phyloP scores from a whole-genome alignment of 2,797 vertebrate genomes.

The Furcifer pardalis region DNA sequence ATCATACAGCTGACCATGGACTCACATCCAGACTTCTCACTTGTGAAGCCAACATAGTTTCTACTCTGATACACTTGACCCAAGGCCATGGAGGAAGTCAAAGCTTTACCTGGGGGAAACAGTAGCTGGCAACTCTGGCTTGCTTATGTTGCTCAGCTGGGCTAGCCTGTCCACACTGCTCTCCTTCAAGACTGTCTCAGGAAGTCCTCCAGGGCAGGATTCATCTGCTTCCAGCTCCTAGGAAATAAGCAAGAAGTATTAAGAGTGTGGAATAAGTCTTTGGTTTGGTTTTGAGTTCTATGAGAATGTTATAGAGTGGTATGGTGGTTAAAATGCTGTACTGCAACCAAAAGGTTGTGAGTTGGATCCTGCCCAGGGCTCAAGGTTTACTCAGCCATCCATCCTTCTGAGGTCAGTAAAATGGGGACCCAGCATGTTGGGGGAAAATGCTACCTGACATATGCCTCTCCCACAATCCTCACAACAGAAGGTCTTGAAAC shows the following conservation, averaged over 20 bases:
- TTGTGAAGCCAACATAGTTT: not conserved
- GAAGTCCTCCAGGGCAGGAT: not conserved
- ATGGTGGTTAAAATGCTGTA: no score
- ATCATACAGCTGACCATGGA: not conserved
- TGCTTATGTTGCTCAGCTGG: conserved; percentile 56
- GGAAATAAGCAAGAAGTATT: conserved; percentile 10
- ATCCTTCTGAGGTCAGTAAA: no score
- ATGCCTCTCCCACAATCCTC: not conserved
- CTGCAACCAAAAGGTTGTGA: no score
- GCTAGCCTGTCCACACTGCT: conserved; percentile 56
- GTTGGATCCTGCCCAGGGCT: no score
- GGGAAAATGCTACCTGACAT: no score
- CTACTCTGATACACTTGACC: not conserved
- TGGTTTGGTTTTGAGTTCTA: not conserved
- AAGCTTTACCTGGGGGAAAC: conserved; percentile 68
- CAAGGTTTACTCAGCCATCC: no score
- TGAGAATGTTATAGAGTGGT: no score
- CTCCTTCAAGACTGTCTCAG: conserved; percentile 46
- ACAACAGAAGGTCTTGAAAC: not conserved
- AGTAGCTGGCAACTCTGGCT: conserved; percentile 55
- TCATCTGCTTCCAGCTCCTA: conserved; percentile 56
- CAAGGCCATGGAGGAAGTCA: not conserved
- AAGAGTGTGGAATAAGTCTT: not conserved
- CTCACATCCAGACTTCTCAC: no score
- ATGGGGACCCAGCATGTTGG: no score